A percentile compares a stretch with the other conserved stretches of the same genome.
Evolutionary conservation across 2,888 invertebrate species (phyloP).

Genomic region (Catocala fraxini): DNA sequence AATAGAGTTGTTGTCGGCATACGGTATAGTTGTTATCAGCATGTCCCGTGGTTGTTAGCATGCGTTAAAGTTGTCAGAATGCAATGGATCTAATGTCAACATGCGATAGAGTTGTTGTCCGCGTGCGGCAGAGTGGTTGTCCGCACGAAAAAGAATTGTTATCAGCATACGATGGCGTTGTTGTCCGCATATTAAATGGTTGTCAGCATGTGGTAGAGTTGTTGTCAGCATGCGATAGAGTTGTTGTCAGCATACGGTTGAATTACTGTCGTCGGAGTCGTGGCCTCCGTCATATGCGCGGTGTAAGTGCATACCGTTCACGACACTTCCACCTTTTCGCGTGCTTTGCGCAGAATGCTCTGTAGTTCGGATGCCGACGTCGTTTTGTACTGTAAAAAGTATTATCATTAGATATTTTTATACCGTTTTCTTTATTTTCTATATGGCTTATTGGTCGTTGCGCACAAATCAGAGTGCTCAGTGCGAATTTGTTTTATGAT

Average conservation of each 20-base stretch:
- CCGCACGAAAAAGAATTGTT: not conserved
- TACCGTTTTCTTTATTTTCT: no score
- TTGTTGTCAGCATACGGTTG: constrained; percentile 10
- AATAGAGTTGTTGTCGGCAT: no score
- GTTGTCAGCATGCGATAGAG: not conserved
- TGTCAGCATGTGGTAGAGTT: constrained; percentile 2
- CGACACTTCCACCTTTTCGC: constrained; percentile 90
- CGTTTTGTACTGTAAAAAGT: constrained; percentile 91
- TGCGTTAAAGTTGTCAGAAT: not conserved
- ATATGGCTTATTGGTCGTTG: no score
- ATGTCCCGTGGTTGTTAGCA: not conserved
- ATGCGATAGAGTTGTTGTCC: no score
- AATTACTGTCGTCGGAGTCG: constrained; percentile 13
- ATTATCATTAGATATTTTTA: no score
- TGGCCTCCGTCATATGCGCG: constrained; percentile 1
- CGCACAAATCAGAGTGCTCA: no score
- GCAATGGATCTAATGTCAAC: not conserved
- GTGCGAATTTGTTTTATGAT: no score
- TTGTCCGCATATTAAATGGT: not conserved
- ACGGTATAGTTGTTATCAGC: no score
- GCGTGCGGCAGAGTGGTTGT: no score
- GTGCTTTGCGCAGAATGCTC: constrained; percentile 91
- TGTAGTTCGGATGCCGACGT: constrained; percentile 92
- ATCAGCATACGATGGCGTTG: not conserved
- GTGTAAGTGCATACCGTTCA: constrained; percentile 49